A percentile compares a stretch with the other conserved stretches of the same genome.
phyloP scores from a whole-genome alignment of 1,140 invertebrate species.

The Cherax quadricarinatus region DNA sequence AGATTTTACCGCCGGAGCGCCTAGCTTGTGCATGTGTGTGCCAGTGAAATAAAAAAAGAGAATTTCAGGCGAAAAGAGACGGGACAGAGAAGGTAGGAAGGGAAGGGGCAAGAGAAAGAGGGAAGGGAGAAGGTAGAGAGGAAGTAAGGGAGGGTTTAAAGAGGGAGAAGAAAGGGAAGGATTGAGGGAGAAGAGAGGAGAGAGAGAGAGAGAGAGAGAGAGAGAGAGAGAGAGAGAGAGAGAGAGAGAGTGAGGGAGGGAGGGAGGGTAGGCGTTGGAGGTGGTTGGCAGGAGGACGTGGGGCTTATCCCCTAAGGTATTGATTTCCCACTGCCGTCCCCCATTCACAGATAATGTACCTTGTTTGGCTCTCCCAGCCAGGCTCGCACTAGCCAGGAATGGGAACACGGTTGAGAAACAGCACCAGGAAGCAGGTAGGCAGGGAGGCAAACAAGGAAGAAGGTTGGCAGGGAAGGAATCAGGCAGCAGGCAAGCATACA shows the following conservation, averaged over 20 bases:
- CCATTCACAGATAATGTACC: constrained; percentile 39
- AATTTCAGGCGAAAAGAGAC: neutral
- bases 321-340: constrained; percentile 20
- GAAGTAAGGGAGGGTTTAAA: neutral
- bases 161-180: neutral
- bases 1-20: too few species aligned
- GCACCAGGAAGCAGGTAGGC: neutral
- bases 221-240: neutral
- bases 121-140: neutral
- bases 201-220: too few species aligned
- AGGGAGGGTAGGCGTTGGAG: neutral
- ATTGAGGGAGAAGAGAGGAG: neutral
- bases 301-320: constrained; percentile 35
- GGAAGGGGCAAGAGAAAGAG: neutral
- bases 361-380: constrained; percentile 27
- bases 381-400: neutral
- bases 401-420: too few species aligned
- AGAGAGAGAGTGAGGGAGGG: neutral
- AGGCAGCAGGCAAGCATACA: too few species aligned
- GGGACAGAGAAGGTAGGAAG: neutral
- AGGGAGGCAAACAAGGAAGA: neutral
- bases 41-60: too few species aligned
- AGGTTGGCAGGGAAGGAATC: too few species aligned
- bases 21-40: too few species aligned
- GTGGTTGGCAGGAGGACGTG: constrained; percentile 9